Base-by-base conservation (phyloP, 2,797 vertebrate species). In the Carduelis carduelis region DNA sequence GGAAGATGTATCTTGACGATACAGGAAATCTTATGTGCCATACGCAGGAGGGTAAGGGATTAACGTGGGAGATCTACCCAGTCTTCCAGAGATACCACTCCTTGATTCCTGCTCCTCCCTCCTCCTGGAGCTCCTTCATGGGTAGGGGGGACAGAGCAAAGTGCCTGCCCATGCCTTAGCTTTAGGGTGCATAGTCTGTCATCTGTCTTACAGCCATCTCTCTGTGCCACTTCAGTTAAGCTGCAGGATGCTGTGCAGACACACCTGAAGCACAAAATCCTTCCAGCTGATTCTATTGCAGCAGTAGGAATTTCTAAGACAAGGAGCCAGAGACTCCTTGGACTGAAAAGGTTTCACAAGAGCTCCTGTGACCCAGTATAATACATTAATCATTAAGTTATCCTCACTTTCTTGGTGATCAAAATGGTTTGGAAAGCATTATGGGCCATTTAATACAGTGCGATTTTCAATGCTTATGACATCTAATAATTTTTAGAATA, bases 401-500 rank as follows among this genome's bases (percentile, higher is more conserved):
- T 50, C 46, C 32, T 65, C 34, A 5, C 60, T 83, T 96, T 94
- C 91, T 41, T 79, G 66, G 47, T 63, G 41, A 93, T 76, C 60
- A 69, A 85, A 93, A 68, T 49, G 64, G 57, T 87, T 90, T 95
- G 80, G 71, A 89, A 94, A 89, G 27, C 76, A 83, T 50, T 85
- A 87, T 22, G 19, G 46, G 7, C 47, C 84, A 44, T 80, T 96
- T 92, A 75, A 89, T 80, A 61, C 46, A 59, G 60, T 55, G 49
- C 94, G 61, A 94, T 95, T 96, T 97, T 94, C 81, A 78, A 32
- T 83, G 64, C n/a, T 87, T 95, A 65, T 90, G 93, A 81, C 82
- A 71, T 89, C 75, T 93, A 81, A 90, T 96, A 96, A 97, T 97
- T 97, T 96, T 75, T 92, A 90, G 91, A 96, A 92, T 57, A 97